Evolutionary conservation across 2,888 invertebrate species (phyloP).

Genomic region (Standfussiana lucernea): DNA sequence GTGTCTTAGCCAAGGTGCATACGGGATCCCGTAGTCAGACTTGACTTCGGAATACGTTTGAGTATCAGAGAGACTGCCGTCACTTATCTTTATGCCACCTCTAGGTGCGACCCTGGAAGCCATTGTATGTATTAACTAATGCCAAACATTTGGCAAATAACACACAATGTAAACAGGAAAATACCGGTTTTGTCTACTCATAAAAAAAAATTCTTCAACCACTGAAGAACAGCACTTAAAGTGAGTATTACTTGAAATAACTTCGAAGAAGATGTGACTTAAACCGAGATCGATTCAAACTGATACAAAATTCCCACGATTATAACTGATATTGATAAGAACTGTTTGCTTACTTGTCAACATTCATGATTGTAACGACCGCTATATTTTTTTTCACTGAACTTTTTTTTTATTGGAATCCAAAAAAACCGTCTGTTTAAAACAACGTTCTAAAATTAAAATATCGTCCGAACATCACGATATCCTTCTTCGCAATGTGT

Average conservation of each 20-base stretch:
- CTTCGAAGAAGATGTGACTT: conserved; percentile 13
- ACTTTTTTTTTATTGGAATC: not conserved
- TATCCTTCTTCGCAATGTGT: conserved; percentile 58
- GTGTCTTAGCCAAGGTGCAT: conserved; percentile 96
- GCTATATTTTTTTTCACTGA: conserved; percentile 18
- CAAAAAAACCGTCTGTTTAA: not conserved
- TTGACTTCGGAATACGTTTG: conserved; percentile 94
- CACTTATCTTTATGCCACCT: conserved; percentile 92
- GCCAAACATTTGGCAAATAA: conserved; percentile 18
- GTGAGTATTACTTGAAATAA: conserved; percentile 8
- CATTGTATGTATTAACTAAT: conserved; percentile 53
- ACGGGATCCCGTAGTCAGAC: conserved; percentile 95
- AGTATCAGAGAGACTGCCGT: conserved; percentile 96
- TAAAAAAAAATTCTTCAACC: not conserved
- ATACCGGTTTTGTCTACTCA: not conserved
- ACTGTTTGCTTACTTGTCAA: conserved; percentile 69
- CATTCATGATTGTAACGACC: conserved; percentile 53
- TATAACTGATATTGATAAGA: conserved; percentile 67
- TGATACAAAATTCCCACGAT: conserved; percentile 71
- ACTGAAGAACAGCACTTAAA: conserved; percentile 1
- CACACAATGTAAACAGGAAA: conserved; percentile 7
- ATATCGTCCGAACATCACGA: conserved; percentile 57
- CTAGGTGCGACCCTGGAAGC: conserved; percentile 86
- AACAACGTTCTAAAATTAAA: conserved; percentile 12
- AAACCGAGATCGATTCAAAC: conserved; percentile 27